Evolutionary conservation across 2,797 vertebrate genomes (phyloP), one percentile per base, ranked within the genome.

Genomic region (Acanthurus leucopareius): DNA sequence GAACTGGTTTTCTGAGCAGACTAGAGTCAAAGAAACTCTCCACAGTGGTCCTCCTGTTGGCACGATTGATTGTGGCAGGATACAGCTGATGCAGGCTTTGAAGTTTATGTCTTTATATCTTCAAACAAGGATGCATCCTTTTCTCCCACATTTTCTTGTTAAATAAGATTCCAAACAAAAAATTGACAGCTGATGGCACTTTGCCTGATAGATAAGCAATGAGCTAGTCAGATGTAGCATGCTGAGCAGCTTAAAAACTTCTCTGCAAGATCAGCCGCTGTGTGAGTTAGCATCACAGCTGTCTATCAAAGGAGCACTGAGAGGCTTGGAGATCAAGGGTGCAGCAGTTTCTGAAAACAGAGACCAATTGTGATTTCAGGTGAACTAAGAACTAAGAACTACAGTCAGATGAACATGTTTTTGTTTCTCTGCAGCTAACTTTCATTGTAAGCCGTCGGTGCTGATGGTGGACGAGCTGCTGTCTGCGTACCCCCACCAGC

Each of bases 381-480:
- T 59, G 25, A 53, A 44, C 51, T 54, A 61, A 59, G 47, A 42
- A 4, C 16, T 17, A 4, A 59, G 47, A 42, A 4, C 16, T 17
- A 4, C 35, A 56, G 28, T 61, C 20, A 62, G 10, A 59, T 44
- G 19, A 59, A 35, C 8, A 22, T 73, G n/a, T 56, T 25, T 65
- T 6, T 72, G 20, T 58, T 22, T 72, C n/a, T 45, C 48, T 22
- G 6, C 44, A 97, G 97, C 96, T 83, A 97, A 96, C 86, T 96
- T 84, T 91, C 96, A 97, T 84, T 95, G 96, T 47, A 97, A 97
- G 92, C 95, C 97, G 0, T 99, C 98, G 0, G 98, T 99, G 87
- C 95, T 99, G 92, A 99, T 99, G 98, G 98, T 99, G 85, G 98
- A 99, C 0, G 98, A 99, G 93, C 93, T 99, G 83, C 95, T 99